Evolutionary conservation across 1,140 invertebrate genomes (phyloP).

Genomic region (Drosophila navojoa): DNA sequence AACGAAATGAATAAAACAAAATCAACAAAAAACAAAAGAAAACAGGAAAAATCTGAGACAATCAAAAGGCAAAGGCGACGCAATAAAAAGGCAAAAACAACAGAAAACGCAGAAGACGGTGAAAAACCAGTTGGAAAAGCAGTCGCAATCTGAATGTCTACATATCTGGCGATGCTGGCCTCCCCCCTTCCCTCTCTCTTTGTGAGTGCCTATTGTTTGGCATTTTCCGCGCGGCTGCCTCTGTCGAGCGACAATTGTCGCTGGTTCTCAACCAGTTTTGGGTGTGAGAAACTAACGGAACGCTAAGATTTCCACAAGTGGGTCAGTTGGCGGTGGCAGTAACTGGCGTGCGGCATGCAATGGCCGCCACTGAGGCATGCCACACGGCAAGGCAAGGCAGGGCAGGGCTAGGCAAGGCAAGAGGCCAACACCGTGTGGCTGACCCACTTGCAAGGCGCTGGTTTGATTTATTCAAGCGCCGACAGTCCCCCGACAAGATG

Average conservation of each 20-base stretch:
- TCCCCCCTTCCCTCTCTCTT: not conserved
- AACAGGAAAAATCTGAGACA: slow-evolving; percentile 61
- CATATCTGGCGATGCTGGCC: slow-evolving; percentile 65
- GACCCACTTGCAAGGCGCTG: slow-evolving; percentile 55
- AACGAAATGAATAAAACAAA: slow-evolving; percentile 33
- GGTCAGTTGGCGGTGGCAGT: slow-evolving; percentile 45
- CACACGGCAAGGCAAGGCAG: not conserved
- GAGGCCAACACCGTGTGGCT: slow-evolving; percentile 25
- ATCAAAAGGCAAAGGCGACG: slow-evolving; percentile 43
- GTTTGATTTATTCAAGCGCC: slow-evolving; percentile 65
- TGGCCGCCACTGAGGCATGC: slow-evolving; percentile 48
- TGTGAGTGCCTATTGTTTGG: slow-evolving; percentile 44
- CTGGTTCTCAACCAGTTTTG: slow-evolving; percentile 69
- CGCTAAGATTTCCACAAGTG: slow-evolving; percentile 59
- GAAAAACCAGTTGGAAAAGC: slow-evolving; percentile 69
- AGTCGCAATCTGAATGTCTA: slow-evolving; percentile 44
- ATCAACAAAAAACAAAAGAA: slow-evolving; percentile 57
- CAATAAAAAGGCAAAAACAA: slow-evolving; percentile 68
- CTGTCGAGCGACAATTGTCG: slow-evolving; percentile 58
- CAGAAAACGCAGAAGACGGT: slow-evolving; percentile 39
- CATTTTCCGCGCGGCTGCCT: slow-evolving; percentile 63
- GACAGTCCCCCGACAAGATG: slow-evolving; percentile 26
- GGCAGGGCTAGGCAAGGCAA: not conserved
- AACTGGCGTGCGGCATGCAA: slow-evolving; percentile 69
- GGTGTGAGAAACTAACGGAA: slow-evolving; percentile 73